These are phyloP conservation scores for Charanyca ferruginea DNA, from an alignment of 2,888 invertebrate species.

Conservation along the genomic window DNA sequence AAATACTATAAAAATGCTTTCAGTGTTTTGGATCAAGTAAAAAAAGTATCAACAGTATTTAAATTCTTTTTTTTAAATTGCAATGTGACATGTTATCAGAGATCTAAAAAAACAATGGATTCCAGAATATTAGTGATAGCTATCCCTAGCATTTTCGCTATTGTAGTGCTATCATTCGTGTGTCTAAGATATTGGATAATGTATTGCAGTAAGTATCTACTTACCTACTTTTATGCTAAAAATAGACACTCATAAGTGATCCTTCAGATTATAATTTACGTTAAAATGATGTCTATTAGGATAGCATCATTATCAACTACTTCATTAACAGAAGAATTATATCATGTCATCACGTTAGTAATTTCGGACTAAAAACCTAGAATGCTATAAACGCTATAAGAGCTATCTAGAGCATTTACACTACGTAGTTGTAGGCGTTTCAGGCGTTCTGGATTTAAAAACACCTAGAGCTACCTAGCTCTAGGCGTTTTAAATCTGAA, in stretches of 20 bases:
- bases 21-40: background rate
- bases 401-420: too few relatives aligned
- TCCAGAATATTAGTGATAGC: constrained; percentile 33
- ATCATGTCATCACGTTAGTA: too few relatives aligned
- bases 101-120: constrained; percentile 26
- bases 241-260: background rate
- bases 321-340: background rate
- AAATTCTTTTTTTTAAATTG: background rate
- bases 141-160: constrained; percentile 41
- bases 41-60: too few relatives aligned
- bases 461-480: too few relatives aligned
- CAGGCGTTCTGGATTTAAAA: too few relatives aligned
- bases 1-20: background rate
- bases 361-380: too few relatives aligned
- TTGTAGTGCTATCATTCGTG: constrained; percentile 32
- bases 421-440: too few relatives aligned
- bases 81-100: background rate
- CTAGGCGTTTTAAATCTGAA: too few relatives aligned
- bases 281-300: constrained; percentile 6
- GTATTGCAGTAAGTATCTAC: constrained; percentile 40
- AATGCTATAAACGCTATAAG: too few relatives aligned
- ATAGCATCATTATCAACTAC: background rate
- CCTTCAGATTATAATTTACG: constrained; percentile 10
- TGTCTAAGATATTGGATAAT: constrained; percentile 43
- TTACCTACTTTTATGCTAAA: background rate